Base-by-base conservation (phyloP, 2,888 invertebrate species). In the Tineola bisselliella region DNA sequence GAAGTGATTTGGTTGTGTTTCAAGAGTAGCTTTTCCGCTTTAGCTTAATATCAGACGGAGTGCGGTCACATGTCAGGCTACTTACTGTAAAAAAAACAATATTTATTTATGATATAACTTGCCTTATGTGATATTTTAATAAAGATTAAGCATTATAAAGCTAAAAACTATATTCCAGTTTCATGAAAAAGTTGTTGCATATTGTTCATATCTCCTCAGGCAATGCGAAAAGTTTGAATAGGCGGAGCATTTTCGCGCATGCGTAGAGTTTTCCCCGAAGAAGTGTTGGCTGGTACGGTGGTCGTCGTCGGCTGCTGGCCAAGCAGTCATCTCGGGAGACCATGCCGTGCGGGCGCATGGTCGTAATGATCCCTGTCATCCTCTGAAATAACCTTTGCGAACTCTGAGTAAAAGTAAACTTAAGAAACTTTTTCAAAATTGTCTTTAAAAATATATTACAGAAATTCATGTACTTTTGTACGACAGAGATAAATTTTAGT, bases 301-400 rank as follows among this genome's bases (percentile, higher is more conserved):
- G 71, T 71, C 78, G 72, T 68, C 76, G 71, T 65, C 75, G 66
- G 70, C 66, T 67, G 76, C 73, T 72, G 75, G 68, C 64, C 72
- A 68, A 70, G 72, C 76, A 87, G 84, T 86, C 69, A 70, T 73
- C 83, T 82, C 86, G 84, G 67, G 67, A 70, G 70, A 66, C 69
- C 70, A 79, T 70, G 72, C 69, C 67, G 73, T 64, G 67, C 81
- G 79, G 81, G 78, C 84, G 83, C 76, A 75, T 69, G 58, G 58
- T 10, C 33, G n/a, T 58, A 15, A 58, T 33, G 12, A 58, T 12
- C 58, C 33, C 5, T 33, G 13, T 33, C 31, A 54, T 12, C 25
- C 5, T 19, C 10, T 33, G 13, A 58, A 58, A n/a, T 18, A 58
- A 5, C 8, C 12, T 17, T 33, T 31, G 31, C 58, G 58, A 58